Percentiles rank a stretch among this genome's conserved stretches.
phyloP scores from a whole-genome alignment of 2,113 vertebrate genomes.

The Cebidichthys violaceus region DNA sequence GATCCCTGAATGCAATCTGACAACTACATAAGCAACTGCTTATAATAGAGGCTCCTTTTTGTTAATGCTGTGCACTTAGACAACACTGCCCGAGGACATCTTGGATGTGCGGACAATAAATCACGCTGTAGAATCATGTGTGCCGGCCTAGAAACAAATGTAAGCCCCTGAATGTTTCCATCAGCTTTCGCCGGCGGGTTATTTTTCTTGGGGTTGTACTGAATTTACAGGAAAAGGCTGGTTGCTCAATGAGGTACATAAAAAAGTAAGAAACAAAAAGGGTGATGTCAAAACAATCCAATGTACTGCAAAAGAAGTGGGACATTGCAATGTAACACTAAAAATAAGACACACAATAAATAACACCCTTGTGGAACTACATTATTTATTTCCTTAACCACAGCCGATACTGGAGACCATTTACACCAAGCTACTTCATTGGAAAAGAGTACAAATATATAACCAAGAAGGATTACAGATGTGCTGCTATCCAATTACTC shows the following conservation, averaged over 20 bases:
- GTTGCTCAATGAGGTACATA: conserved; percentile 27
- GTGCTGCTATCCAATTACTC: conserved; percentile 9
- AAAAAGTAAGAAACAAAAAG: conserved; percentile 20
- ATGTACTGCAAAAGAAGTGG: background rate
- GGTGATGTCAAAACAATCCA: conserved; percentile 15
- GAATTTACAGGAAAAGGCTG: conserved; percentile 42
- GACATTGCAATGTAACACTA: background rate
- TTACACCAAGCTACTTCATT: background rate
- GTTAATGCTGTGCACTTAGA: conserved; percentile 69
- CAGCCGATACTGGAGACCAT: background rate
- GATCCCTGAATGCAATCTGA: conserved; percentile 50
- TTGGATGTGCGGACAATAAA: conserved; percentile 80
- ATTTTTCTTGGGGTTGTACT: conserved; percentile 27
- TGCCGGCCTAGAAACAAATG: conserved; percentile 63
- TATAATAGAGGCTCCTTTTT: conserved; percentile 50
- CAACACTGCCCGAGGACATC: no score
- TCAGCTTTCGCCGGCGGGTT: conserved; percentile 51
- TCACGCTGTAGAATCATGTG: conserved; percentile 68
- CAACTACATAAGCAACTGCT: conserved; percentile 55
- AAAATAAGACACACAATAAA: background rate
- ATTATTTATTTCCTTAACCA: background rate
- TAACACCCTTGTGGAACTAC: background rate
- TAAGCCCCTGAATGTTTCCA: conserved; percentile 68
- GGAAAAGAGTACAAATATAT: background rate
- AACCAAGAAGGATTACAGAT: conserved; percentile 19